These are phyloP conservation scores for Indri indri DNA, from an alignment of 2,113 vertebrate genomes.

Conservation along the genomic window DNA sequence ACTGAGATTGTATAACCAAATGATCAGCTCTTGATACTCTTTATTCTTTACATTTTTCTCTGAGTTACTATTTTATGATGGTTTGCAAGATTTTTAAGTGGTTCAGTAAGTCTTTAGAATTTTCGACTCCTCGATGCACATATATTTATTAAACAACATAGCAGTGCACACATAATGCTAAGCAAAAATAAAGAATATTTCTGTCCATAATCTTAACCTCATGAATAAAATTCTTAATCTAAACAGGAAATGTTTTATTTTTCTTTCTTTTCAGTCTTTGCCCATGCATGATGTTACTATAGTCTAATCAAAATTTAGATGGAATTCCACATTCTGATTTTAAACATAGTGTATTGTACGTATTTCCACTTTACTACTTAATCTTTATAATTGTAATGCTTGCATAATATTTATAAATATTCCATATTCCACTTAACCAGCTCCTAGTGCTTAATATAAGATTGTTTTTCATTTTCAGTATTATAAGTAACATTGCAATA, in stretches of 20 bases:
- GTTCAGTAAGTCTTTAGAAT: not conserved
- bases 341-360: not conserved
- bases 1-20: not conserved
- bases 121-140: not conserved
- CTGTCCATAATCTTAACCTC: not conserved
- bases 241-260: not conserved
- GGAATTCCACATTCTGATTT: not conserved
- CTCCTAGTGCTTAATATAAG: not conserved
- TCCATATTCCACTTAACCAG: not conserved
- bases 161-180: not conserved
- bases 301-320: not conserved
- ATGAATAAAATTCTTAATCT: not conserved
- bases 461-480: not conserved
- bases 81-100: not conserved
- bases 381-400: not conserved
- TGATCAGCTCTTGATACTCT: not conserved
- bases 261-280: not conserved
- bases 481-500: not conserved
- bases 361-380: not conserved
- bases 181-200: not conserved
- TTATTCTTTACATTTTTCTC: not conserved
- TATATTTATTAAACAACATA: not conserved
- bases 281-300: not conserved
- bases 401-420: not conserved
- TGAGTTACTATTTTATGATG: not conserved